Conservation (phyloP, 2,797 vertebrate species). For the Enteromius fasciolatus region DNA sequence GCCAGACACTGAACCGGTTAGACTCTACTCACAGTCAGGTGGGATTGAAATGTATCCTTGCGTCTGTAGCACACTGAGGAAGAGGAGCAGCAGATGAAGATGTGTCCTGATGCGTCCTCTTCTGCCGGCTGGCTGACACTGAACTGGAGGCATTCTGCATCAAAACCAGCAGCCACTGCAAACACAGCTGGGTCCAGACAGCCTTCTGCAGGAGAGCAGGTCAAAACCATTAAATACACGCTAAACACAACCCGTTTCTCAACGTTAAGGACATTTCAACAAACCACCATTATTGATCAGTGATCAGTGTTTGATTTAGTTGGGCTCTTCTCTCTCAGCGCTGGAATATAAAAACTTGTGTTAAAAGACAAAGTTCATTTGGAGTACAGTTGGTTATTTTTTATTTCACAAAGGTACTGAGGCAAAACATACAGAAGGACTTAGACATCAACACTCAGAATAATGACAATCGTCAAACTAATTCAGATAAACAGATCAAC, state of each 20-base stretch:
- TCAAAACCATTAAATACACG: background rate
- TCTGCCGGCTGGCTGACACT: slow-evolving; percentile 41
- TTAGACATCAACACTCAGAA: background rate
- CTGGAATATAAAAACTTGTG: no score
- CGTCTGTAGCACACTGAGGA: slow-evolving; percentile 27
- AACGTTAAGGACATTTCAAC: no score
- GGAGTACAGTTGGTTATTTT: no score
- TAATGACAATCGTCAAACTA: background rate
- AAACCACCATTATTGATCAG: no score
- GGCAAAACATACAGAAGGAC: no score
- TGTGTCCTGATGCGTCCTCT: slow-evolving; percentile 22
- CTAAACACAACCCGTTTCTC: background rate
- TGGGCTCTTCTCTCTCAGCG: no score
- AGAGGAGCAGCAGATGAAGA: slow-evolving; percentile 34
- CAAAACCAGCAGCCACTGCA: slow-evolving; percentile 29
- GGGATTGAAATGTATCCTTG: slow-evolving; percentile 52
- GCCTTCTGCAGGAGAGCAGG: background rate
- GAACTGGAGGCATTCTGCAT: slow-evolving; percentile 57
- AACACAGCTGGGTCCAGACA: slow-evolving; percentile 4
- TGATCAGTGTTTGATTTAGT: background rate
- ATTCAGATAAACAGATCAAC: background rate
- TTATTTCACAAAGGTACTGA: no score
- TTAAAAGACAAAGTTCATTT: no score
- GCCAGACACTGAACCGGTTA: background rate
- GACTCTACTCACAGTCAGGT: slow-evolving; percentile 52